Base-by-base conservation (phyloP, 2,888 invertebrate genomes). In the Glyphotaelius pellucidus region DNA sequence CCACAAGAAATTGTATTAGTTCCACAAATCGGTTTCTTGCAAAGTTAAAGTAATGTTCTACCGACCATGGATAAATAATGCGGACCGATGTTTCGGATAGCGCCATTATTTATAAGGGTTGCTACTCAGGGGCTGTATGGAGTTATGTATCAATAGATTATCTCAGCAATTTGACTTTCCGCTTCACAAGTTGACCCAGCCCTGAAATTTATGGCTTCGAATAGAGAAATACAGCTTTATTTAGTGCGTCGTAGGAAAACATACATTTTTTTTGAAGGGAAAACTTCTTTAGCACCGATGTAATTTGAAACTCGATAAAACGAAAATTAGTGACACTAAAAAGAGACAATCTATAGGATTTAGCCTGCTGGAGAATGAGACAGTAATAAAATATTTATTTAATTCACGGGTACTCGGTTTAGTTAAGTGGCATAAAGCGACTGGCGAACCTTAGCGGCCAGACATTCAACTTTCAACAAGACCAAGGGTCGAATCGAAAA, bases 61-160 rank as follows among this genome's bases (percentile, higher is more conserved):
- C 25, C 67, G 67, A 25, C 67, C 67, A 5, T n/a, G 11, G 67
- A n/a, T 67, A 67, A 67, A 67, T 67, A 67, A 67, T 67, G 67
- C 52, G 7, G 67, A 9, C 67, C 67, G n/a, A 67, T 67, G 67
- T 67, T 67, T 67, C 25, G 67, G 67, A 67, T 67, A 67, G 67
- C 25, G n/a, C 67, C 5, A n/a, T 67, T n/a, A 67, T 67, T 67
- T 67, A 67, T 67, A 9, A 67, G 25, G 67, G 67, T n/a, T 52
- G 52, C 52, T 52, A 67, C 67, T 67, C 25, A 7, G 9, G 67
- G 67, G 67, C 67, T 2, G 9, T 67, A 67, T n/a, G 9, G 25
- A 67, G 67, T 67, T 67, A 67, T 67, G 67, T 67, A 67, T 67
- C 67, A 67, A 67, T 67, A 67, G 67, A n/a, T 67, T 67, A 67